Percentiles rank a stretch among this genome's conserved stretches.
Evolutionary conservation across 2,888 invertebrate species (phyloP).

Genomic region (Tridacna gigas): DNA sequence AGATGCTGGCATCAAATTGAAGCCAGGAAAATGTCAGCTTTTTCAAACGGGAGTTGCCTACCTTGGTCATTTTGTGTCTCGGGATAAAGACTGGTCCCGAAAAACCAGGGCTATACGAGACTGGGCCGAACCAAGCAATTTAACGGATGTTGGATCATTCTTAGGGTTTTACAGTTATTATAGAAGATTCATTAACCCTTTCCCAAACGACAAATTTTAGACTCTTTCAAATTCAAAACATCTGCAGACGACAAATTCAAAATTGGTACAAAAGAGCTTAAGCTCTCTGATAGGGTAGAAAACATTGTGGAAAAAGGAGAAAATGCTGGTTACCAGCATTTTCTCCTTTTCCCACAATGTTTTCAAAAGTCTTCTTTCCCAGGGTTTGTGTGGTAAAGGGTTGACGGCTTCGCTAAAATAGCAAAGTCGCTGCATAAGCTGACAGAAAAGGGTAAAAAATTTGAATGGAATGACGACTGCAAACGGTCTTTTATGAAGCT

Average conservation of each 20-base stretch:
- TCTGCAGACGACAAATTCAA: not conserved
- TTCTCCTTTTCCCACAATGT: not conserved
- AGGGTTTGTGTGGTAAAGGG: no score
- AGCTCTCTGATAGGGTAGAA: not conserved
- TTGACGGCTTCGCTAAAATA: no score
- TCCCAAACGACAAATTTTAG: not conserved
- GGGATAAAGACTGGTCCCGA: no score
- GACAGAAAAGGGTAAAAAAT: no score
- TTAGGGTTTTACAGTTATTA: conserved; percentile 24
- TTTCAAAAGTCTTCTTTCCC: not conserved
- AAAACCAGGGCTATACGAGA: not conserved
- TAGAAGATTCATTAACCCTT: not conserved
- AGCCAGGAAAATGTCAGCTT: no score
- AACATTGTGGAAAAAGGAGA: not conserved
- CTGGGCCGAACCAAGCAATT: conserved; percentile 15
- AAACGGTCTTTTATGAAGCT: no score
- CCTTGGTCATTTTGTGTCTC: conserved; percentile 25
- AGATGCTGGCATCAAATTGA: conserved; percentile 48
- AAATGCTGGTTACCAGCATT: conserved; percentile 3
- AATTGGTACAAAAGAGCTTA: not conserved
- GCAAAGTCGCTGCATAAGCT: no score
- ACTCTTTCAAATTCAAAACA: not conserved
- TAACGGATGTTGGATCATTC: conserved; percentile 26
- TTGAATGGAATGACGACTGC: no score
- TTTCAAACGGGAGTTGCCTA: conserved; percentile 41